Percentiles rank a stretch among this genome's conserved stretches.
Conservation (phyloP, 2,797 vertebrate genomes). For the Phylloscopus collybita region DNA sequence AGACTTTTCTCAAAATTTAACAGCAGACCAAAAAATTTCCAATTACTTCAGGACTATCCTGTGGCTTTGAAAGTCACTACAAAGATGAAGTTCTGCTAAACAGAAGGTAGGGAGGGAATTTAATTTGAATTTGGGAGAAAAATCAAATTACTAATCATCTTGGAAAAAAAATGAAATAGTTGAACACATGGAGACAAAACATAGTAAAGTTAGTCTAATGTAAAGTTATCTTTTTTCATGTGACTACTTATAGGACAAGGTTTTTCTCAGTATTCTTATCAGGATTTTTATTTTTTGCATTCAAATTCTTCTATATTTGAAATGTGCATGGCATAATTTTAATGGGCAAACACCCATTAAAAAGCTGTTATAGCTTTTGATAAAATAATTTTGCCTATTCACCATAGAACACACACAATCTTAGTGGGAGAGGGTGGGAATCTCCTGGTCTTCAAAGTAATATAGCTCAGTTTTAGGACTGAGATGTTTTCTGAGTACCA, state of each 20-base stretch:
- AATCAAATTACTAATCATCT: conserved; percentile 24
- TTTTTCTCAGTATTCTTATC: neutral
- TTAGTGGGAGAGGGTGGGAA: neutral
- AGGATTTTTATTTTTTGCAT: neutral
- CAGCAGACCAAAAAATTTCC: neutral
- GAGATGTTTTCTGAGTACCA: neutral
- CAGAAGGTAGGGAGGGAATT: conserved; percentile 30
- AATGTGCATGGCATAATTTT: neutral
- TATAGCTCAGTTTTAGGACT: neutral
- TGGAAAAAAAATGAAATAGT: neutral
- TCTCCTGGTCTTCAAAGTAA: neutral
- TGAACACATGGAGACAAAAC: neutral
- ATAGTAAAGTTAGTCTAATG: neutral
- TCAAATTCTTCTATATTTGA: neutral
- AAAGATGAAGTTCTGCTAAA: conserved; percentile 30
- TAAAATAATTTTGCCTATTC: neutral
- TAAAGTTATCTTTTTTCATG: neutral
- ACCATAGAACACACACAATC: neutral
- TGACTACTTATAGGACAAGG: neutral
- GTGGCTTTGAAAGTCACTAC: conserved; percentile 52
- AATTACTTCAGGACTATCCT: neutral
- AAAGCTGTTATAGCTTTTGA: neutral
- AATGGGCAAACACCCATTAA: neutral
- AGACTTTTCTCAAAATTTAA: neutral
- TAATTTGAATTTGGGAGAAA: conserved; percentile 55